A percentile compares a stretch with the other conserved stretches of the same genome.
These are phyloP conservation scores for Solenodon paradoxus DNA, from an alignment of 2,113 vertebrate species.

Conservation along the genomic window DNA sequence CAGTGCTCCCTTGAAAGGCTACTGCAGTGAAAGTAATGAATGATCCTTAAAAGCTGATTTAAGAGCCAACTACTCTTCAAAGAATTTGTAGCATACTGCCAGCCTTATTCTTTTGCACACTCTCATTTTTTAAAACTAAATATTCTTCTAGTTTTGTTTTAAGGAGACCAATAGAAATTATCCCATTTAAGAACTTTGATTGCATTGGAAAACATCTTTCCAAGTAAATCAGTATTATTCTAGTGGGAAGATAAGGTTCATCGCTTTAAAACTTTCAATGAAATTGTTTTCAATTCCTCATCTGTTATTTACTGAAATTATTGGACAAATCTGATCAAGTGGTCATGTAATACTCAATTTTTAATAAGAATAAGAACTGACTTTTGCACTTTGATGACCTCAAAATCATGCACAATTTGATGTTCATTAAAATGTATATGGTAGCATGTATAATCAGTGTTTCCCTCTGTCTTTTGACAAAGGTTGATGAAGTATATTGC, in stretches of 20 bases:
- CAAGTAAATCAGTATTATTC: not conserved
- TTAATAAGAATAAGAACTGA: not conserved
- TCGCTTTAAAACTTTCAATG: not conserved
- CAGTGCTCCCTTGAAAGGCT: not conserved
- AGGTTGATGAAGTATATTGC: not conserved
- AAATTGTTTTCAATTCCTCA: not conserved
- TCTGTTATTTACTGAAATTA: not conserved
- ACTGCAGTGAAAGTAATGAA: not conserved
- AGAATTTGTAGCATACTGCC: not conserved
- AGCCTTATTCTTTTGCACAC: not conserved
- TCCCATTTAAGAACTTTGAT: conserved; percentile 11
- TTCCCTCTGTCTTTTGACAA: not conserved
- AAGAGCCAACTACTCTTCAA: not conserved
- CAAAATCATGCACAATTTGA: not conserved
- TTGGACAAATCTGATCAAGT: not conserved
- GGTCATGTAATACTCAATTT: not conserved
- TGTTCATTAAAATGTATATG: not conserved
- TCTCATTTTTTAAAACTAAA: not conserved
- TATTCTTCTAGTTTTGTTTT: not conserved
- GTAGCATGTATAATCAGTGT: not conserved
- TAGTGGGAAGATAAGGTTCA: not conserved
- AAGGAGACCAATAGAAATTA: not conserved
- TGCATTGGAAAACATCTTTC: not conserved
- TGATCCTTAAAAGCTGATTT: not conserved
- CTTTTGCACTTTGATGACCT: not conserved